Conservation (phyloP, 2,797 vertebrate genomes). For the Gymnoscopelus microlampas region DNA sequence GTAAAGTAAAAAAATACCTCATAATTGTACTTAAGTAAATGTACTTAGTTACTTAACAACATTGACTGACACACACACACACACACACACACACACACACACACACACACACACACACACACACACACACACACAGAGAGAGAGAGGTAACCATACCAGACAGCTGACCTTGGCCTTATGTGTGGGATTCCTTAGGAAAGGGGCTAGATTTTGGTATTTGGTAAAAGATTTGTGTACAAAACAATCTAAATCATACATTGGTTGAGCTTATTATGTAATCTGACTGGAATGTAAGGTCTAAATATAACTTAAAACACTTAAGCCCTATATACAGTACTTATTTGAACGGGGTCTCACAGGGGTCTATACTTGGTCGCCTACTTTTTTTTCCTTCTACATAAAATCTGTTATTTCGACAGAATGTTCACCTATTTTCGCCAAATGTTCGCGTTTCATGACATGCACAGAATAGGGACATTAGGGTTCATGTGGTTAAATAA, state of each 20-base stretch:
- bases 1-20: too few species aligned
- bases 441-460: background rate
- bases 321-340: too few species aligned
- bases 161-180: slow-evolving; percentile 27
- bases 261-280: slow-evolving; percentile 42
- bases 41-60: too few species aligned
- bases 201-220: background rate
- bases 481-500: too few species aligned
- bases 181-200: slow-evolving; percentile 10
- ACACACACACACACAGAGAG: background rate
- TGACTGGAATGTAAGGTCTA: slow-evolving; percentile 4
- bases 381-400: too few species aligned
- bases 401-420: too few species aligned
- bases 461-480: background rate
- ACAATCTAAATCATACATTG: slow-evolving; percentile 25
- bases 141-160: background rate
- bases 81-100: background rate
- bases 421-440: background rate
- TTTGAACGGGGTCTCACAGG: too few species aligned
- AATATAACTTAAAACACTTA: slow-evolving; percentile 14
- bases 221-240: slow-evolving; percentile 45
- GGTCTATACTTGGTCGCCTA: too few species aligned
- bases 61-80: background rate
- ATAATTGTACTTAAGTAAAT: too few species aligned
- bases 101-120: slow-evolving; percentile 2